Evolutionary conservation across 30 jellyfish, hydroid and myxozoan species (phyloP).

Genomic region (Clytia hemisphaerica): DNA sequence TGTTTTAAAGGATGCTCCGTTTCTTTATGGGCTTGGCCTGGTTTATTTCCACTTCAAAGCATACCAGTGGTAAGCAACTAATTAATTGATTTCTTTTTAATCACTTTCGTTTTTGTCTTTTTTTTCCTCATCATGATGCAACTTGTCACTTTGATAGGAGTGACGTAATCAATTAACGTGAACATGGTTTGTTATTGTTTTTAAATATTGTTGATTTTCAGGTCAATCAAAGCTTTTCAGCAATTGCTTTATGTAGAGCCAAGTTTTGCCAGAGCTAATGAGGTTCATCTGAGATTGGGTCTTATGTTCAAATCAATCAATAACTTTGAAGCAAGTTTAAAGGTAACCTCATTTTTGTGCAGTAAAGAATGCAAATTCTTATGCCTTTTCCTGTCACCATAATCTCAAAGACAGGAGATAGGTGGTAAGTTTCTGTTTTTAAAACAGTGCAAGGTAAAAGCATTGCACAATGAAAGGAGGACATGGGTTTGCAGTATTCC

Average conservation of each 20-base stretch:
- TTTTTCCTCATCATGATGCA: too few relatives aligned
- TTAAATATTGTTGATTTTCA: conserved; percentile 1
- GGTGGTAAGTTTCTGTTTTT: too few relatives aligned
- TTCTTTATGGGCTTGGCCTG: conserved; percentile 97
- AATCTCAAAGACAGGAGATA: too few relatives aligned
- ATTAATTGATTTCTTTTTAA: too few relatives aligned
- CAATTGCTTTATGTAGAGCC: conserved; percentile 94
- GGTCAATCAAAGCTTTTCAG: conserved; percentile 99
- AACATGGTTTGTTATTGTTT: background rate
- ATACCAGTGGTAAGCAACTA: conserved; percentile 77
- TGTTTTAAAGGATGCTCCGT: conserved; percentile 90
- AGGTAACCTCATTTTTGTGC: conserved; percentile 31
- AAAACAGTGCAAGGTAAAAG: too few relatives aligned
- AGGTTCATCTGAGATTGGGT: conserved; percentile 96
- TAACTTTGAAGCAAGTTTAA: conserved; percentile 91
- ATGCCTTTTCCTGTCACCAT: too few relatives aligned
- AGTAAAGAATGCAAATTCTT: too few relatives aligned
- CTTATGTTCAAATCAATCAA: conserved; percentile 89
- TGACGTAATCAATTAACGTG: too few relatives aligned
- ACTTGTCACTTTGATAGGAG: too few relatives aligned
- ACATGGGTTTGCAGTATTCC: too few relatives aligned
- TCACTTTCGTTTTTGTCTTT: too few relatives aligned
- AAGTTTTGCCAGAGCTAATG: conserved; percentile 94
- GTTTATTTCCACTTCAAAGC: conserved; percentile 97
- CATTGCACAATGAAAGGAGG: too few relatives aligned